These are phyloP conservation scores for Drosophila subobscura DNA, from an alignment of 1,140 invertebrate genomes.

Conservation along the genomic window DNA sequence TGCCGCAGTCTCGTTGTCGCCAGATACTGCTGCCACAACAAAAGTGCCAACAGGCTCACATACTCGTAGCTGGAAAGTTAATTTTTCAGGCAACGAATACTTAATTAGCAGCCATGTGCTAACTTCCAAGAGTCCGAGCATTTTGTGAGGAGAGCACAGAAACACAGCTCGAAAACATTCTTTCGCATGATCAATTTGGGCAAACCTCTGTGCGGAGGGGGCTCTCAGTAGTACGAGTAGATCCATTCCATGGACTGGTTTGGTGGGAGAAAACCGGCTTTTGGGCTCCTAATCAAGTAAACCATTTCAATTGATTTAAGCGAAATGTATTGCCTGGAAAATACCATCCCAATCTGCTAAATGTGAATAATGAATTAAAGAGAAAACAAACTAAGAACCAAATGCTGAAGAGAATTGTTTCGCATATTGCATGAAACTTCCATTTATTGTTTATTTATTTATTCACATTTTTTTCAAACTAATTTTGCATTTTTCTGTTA, in stretches of 20 bases:
- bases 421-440: too few species aligned
- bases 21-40: conserved; percentile 12
- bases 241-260: conserved; percentile 56
- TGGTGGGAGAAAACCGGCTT: conserved; percentile 36
- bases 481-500: too few species aligned
- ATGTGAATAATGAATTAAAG: background rate
- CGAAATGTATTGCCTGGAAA: conserved; percentile 24
- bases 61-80: conserved; percentile 62
- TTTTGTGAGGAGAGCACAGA: conserved; percentile 42
- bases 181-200: conserved; percentile 73
- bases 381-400: conserved; percentile 1
- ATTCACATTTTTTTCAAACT: too few species aligned
- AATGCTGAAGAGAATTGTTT: too few species aligned
- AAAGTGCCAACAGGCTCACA: background rate
- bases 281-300: conserved; percentile 22
- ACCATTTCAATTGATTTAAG: conserved; percentile 18
- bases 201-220: conserved; percentile 15
- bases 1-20: conserved; percentile 69
- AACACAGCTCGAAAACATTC: conserved; percentile 61
- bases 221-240: conserved; percentile 24
- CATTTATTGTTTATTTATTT: too few species aligned
- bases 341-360: conserved; percentile 7
- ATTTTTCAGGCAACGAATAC: conserved; percentile 82
- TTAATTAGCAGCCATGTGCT: conserved; percentile 77
- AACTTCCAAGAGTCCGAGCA: conserved; percentile 60